Conservation (phyloP, 1,140 invertebrate genomes). For the Melipona quadrifasciata region DNA sequence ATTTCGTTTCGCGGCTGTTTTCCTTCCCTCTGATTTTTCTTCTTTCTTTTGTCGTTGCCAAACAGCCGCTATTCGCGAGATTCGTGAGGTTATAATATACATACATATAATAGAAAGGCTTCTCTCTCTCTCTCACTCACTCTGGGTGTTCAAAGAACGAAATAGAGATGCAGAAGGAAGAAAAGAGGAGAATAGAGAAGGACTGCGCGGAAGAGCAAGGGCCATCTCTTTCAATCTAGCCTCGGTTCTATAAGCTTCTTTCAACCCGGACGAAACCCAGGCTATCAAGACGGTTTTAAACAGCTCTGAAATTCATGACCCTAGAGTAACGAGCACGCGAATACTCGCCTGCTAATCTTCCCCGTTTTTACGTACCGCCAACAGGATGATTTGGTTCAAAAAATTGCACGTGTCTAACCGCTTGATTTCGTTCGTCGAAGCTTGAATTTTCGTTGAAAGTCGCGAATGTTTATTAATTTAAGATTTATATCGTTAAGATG, state of each 20-base stretch:
- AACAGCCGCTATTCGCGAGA: neutral
- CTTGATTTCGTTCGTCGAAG: neutral
- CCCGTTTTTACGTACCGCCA: constrained; percentile 1
- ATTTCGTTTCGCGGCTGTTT: neutral
- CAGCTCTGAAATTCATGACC: constrained; percentile 47
- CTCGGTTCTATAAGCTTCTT: constrained; percentile 42
- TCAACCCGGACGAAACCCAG: constrained; percentile 13
- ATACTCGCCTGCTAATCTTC: constrained; percentile 19
- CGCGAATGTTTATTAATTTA: too few species aligned
- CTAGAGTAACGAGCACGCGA: neutral
- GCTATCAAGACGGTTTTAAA: constrained; percentile 42
- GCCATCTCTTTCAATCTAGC: constrained; percentile 25
- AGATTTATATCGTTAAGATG: too few species aligned
- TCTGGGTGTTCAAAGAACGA: constrained; percentile 15
- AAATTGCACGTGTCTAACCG: neutral
- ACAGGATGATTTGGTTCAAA: neutral
- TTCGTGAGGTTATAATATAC: neutral
- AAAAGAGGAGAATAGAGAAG: constrained; percentile 1
- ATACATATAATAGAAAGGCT: constrained; percentile 17
- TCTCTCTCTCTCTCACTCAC: neutral
- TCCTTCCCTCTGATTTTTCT: neutral
- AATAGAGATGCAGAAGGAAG: constrained; percentile 17
- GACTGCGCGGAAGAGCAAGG: neutral
- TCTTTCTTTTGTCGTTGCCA: neutral
- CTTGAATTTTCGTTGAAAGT: too few species aligned